These are phyloP conservation scores for Lymantria dispar DNA, from an alignment of 2,888 invertebrate genomes.

Conservation along the genomic window DNA sequence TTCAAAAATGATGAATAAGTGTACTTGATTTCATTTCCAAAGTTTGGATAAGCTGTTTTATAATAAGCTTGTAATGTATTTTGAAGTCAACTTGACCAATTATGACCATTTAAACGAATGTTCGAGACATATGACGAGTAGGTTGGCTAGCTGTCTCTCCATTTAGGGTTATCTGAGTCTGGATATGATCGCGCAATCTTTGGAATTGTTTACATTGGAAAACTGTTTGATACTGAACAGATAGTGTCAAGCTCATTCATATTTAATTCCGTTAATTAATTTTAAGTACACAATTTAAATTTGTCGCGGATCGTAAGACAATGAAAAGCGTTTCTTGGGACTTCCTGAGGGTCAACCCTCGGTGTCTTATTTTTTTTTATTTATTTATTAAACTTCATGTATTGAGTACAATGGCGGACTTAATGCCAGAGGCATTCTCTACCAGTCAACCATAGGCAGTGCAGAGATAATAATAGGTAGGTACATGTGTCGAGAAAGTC, in stretches of 20 bases:
- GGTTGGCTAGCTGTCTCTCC: slow-evolving; percentile 58
- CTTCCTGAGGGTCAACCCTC: too few species aligned
- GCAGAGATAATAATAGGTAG: too few species aligned
- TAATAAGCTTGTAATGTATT: slow-evolving; percentile 62
- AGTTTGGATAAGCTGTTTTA: slow-evolving; percentile 47
- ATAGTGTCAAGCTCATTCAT: slow-evolving; percentile 19
- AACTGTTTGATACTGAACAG: slow-evolving; percentile 51
- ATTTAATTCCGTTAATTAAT: not conserved
- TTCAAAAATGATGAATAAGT: slow-evolving; percentile 6
- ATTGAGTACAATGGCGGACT: too few species aligned
- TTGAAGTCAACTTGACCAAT: slow-evolving; percentile 65
- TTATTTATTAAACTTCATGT: too few species aligned
- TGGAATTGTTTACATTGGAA: slow-evolving; percentile 64
- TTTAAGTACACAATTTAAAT: too few species aligned
- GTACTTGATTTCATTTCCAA: slow-evolving; percentile 21
- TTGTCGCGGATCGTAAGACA: too few species aligned
- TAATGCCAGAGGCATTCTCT: too few species aligned
- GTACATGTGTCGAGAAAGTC: too few species aligned
- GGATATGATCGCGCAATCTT: slow-evolving; percentile 62
- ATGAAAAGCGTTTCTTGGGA: too few species aligned
- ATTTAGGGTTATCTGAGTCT: slow-evolving; percentile 70
- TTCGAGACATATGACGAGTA: slow-evolving; percentile 60
- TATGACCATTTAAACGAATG: slow-evolving; percentile 75
- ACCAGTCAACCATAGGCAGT: too few species aligned
- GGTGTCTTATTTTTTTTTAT: too few species aligned